These are phyloP conservation scores for Aleadryas rufinucha DNA, from an alignment of 2,113 vertebrate genomes.

Conservation along the genomic window DNA sequence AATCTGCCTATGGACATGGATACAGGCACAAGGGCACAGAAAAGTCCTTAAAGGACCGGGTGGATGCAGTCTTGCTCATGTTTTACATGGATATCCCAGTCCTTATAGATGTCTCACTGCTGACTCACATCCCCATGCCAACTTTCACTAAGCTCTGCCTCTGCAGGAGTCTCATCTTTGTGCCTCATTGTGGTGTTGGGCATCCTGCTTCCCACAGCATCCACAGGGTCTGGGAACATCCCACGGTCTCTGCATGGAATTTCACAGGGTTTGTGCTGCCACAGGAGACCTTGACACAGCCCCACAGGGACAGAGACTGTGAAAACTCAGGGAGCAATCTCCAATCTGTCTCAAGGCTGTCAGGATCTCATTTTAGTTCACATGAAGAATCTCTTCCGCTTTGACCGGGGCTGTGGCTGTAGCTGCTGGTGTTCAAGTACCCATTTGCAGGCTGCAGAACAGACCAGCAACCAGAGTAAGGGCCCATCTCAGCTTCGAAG, in stretches of 20 bases:
- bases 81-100: neutral
- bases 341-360: neutral
- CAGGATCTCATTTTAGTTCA: neutral
- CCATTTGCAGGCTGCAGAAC: neutral
- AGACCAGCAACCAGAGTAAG: neutral
- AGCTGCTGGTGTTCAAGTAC: neutral
- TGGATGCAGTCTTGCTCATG: neutral
- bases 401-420: neutral
- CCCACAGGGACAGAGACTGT: neutral
- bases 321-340: neutral
- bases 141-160: neutral
- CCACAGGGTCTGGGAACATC: neutral
- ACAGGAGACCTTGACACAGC: neutral
- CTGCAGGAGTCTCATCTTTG: neutral
- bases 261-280: neutral
- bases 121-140: neutral
- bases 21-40: neutral
- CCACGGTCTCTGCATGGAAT: accelerated
- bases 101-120: neutral
- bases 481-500: neutral
- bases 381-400: neutral
- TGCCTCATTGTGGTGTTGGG: accelerated
- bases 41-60: neutral
- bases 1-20: accelerated
- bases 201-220: neutral